Percentiles rank a stretch among this genome's conserved stretches.
These are phyloP conservation scores for Luperina testacea DNA, from an alignment of 2,888 invertebrate species.

Conservation along the genomic window DNA sequence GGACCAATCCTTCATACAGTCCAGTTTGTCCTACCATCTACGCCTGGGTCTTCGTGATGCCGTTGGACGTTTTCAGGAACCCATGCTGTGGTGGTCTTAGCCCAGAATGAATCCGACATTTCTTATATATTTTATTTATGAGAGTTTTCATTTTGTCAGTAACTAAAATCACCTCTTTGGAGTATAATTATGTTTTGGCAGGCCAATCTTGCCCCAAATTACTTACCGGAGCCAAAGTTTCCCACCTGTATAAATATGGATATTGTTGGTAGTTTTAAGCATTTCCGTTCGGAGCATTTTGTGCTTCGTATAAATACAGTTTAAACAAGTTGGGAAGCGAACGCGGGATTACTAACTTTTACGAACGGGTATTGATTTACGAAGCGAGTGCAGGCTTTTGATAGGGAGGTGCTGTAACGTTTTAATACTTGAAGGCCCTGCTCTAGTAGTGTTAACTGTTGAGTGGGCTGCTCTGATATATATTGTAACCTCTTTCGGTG, in stretches of 20 bases:
- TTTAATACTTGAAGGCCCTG: conserved; percentile 19
- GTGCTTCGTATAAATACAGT: conserved; percentile 38
- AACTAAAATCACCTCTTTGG: not conserved
- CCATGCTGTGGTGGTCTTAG: not conserved
- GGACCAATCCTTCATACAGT: not conserved
- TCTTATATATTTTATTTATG: not conserved
- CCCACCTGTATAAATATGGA: conserved; percentile 23
- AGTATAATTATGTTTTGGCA: not conserved
- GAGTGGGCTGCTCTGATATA: conserved; percentile 19
- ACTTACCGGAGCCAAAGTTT: not conserved
- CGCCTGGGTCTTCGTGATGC: not conserved
- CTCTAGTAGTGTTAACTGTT: conserved; percentile 19
- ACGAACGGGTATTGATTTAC: conserved; percentile 64
- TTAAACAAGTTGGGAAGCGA: conserved; percentile 37
- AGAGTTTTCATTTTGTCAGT: not conserved
- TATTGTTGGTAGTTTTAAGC: conserved; percentile 24
- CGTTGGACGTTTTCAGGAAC: not conserved
- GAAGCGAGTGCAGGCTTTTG: conserved; percentile 49
- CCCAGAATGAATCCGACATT: not conserved
- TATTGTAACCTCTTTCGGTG: not conserved
- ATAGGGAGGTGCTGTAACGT: conserved; percentile 43
- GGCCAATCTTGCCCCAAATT: not conserved
- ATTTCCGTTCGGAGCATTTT: conserved; percentile 11
- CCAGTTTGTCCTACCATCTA: not conserved
- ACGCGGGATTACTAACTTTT: conserved; percentile 60